phyloP scores from a whole-genome alignment of 1,140 invertebrate species.

The Aphelenchoides avenae region DNA sequence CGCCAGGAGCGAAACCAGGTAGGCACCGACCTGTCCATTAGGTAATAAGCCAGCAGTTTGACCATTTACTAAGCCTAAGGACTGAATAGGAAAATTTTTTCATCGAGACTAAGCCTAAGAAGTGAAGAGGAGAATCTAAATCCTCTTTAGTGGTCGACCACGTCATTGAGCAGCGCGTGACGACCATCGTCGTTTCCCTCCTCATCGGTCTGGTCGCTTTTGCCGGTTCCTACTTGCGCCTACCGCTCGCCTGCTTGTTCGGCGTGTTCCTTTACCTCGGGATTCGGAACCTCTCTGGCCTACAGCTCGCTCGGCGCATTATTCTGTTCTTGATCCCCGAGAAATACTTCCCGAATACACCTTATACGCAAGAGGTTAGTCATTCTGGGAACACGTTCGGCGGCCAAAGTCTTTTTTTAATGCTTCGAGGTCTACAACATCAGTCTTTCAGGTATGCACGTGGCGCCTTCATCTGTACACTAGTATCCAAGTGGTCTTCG shows the following conservation, averaged over 20 bases:
- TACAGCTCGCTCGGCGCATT: conserved; percentile 49
- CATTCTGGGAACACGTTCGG: not conserved
- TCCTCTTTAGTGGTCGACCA: conserved; percentile 45
- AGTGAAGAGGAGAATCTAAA: too few relatives aligned
- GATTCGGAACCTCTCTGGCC: conserved; percentile 51
- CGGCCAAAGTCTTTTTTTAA: not conserved
- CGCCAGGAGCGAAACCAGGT: conserved; percentile 78
- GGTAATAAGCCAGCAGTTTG: too few relatives aligned
- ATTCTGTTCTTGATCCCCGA: conserved; percentile 54
- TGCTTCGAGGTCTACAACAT: too few relatives aligned
- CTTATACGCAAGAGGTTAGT: conserved; percentile 38
- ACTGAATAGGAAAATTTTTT: not conserved
- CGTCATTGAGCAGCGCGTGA: conserved; percentile 53
- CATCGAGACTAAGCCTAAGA: not conserved
- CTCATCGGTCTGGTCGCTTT: conserved; percentile 53
- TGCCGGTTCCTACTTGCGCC: conserved; percentile 72
- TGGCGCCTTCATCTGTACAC: conserved; percentile 56
- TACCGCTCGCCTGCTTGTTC: conserved; percentile 86
- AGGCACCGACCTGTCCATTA: too few relatives aligned
- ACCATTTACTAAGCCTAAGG: too few relatives aligned
- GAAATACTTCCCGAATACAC: conserved; percentile 46
- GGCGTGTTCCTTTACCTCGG: conserved; percentile 97
- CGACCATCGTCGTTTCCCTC: conserved; percentile 49
- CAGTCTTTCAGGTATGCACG: conserved; percentile 42
- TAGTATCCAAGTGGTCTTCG: conserved; percentile 43